Evolutionary conservation across 23 tunicate species (phyloP).

Genomic region (Styela plicata): DNA sequence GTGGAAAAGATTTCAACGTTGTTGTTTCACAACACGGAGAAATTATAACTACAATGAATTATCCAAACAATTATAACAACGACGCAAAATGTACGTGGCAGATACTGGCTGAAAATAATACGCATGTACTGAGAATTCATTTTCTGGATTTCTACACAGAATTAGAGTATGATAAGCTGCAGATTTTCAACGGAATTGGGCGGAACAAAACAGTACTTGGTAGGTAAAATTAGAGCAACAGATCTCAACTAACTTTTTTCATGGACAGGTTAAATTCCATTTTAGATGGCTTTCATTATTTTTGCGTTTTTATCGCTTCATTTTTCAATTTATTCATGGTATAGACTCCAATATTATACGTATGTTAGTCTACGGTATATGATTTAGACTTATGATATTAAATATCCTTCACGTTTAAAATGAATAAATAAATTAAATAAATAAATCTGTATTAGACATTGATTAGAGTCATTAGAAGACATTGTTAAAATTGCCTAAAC

Average conservation of each 20-base stretch:
- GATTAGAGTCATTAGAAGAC: too few species aligned
- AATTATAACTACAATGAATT: constrained; percentile 25
- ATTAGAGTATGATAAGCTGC: constrained; percentile 7
- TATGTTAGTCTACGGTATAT: too few species aligned
- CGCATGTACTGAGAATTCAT: neutral
- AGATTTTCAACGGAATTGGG: constrained; percentile 31
- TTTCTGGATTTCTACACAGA: constrained; percentile 38
- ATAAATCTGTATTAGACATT: too few species aligned
- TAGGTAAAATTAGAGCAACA: neutral
- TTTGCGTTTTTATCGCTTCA: too few species aligned
- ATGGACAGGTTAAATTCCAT: neutral
- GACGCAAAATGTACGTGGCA: constrained; percentile 17
- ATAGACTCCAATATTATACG: neutral
- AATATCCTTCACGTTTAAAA: too few species aligned
- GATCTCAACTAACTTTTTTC: neutral
- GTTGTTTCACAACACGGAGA: neutral
- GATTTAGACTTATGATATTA: too few species aligned
- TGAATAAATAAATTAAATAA: too few species aligned
- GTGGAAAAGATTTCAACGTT: constrained; percentile 7
- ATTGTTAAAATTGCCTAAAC: too few species aligned
- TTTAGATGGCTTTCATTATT: neutral
- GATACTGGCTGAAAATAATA: neutral
- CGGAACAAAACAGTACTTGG: constrained; percentile 36
- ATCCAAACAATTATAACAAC: constrained; percentile 27
- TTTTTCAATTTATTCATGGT: neutral